Evolutionary conservation across 2,797 vertebrate species (phyloP).

Genomic region (Tenualosa ilisha): DNA sequence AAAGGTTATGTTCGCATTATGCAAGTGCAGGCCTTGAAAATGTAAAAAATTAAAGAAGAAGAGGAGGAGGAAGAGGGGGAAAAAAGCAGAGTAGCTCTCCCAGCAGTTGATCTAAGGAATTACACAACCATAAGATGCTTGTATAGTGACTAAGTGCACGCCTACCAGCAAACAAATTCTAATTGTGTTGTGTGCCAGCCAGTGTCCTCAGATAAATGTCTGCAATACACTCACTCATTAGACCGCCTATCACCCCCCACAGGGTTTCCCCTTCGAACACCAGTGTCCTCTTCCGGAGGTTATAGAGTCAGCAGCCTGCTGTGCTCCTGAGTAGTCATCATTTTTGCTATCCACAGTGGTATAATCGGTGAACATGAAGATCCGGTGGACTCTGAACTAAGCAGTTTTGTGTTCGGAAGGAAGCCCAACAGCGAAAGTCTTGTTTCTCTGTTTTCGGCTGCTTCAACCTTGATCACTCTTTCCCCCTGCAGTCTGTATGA

Average conservation of each 20-base stretch:
- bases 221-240: slow-evolving; percentile 62
- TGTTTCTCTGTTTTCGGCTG: slow-evolving; percentile 29
- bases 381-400: slow-evolving; percentile 73
- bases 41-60: not conserved
- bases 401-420: slow-evolving; percentile 69
- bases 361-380: slow-evolving; percentile 71
- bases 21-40: not conserved
- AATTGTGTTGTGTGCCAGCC: not conserved
- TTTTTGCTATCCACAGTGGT: slow-evolving; percentile 73
- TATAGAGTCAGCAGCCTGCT: slow-evolving; percentile 77
- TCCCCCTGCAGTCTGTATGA: slow-evolving; percentile 64
- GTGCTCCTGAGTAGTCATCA: slow-evolving; percentile 74
- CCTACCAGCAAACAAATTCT: slow-evolving; percentile 13
- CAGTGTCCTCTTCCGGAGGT: slow-evolving; percentile 70
- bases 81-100: not conserved
- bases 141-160: slow-evolving; percentile 8
- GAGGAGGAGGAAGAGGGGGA: not conserved
- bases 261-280: slow-evolving; percentile 58
- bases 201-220: slow-evolving; percentile 58
- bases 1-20: not conserved
- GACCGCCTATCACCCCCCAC: slow-evolving; percentile 49
- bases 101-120: slow-evolving; percentile 17
- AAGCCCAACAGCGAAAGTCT: slow-evolving; percentile 70
- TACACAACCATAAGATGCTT: slow-evolving; percentile 25
- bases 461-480: slow-evolving; percentile 56